Percentiles rank a stretch among this genome's conserved stretches.
Evolutionary conservation across 1,140 invertebrate genomes (phyloP).

Genomic region (Hirudo medicinalis): DNA sequence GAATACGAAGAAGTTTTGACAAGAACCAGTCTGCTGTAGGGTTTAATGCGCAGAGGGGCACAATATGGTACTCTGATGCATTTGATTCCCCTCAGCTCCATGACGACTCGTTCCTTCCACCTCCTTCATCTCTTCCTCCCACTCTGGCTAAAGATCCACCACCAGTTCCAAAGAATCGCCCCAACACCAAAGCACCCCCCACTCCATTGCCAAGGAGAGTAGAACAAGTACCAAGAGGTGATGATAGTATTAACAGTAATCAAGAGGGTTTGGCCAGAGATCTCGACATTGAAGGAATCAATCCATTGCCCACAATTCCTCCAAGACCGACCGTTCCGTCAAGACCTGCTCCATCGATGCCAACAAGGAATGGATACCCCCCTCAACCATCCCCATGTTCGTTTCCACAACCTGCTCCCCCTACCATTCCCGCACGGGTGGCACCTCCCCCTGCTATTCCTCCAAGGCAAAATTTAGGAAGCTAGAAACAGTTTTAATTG

Average conservation of each 20-base stretch:
- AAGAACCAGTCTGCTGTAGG: too few species aligned
- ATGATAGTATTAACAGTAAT: background rate
- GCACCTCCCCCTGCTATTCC: background rate
- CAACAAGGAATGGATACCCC: background rate
- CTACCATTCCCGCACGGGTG: background rate
- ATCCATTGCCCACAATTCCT: background rate
- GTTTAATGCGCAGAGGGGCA: too few species aligned
- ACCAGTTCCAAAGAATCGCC: background rate
- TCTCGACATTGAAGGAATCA: background rate
- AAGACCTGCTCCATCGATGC: conserved; percentile 2
- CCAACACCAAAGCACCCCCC: background rate
- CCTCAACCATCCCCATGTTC: background rate
- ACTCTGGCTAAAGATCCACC: background rate
- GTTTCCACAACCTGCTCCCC: background rate
- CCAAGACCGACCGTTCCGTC: background rate
- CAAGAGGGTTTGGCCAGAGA: background rate
- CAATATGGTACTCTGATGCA: too few species aligned
- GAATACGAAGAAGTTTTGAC: too few species aligned
- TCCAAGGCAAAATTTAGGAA: background rate
- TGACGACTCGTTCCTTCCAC: too few species aligned
- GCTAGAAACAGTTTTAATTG: too few species aligned
- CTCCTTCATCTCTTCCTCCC: background rate
- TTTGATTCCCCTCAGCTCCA: too few species aligned
- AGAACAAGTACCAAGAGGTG: background rate
- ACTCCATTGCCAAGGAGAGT: background rate